A percentile compares a stretch with the other conserved stretches of the same genome.
phyloP scores from a whole-genome alignment of 2,797 vertebrate species.

The Sebastes trivittatus region DNA sequence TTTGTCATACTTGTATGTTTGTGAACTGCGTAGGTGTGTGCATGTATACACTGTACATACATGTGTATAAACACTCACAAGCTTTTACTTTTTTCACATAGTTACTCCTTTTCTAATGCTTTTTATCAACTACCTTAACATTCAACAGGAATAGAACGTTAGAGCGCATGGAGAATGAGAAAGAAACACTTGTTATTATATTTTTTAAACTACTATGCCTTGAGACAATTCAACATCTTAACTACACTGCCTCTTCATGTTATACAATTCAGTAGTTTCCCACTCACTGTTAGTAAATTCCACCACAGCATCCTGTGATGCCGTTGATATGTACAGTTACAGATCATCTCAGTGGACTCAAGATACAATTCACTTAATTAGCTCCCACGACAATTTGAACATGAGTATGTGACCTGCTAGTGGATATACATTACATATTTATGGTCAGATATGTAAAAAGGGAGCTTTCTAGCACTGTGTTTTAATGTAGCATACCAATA shows the following conservation, averaged over 20 bases:
- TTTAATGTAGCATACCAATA: neutral
- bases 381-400: neutral
- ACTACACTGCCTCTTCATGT: neutral
- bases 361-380: neutral
- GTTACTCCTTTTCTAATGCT: neutral
- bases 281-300: neutral
- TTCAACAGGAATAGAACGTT: neutral
- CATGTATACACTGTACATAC: neutral
- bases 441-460: neutral
- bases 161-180: neutral
- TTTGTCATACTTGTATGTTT: neutral
- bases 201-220: neutral
- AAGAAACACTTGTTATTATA: neutral
- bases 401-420: neutral
- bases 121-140: neutral
- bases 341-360: neutral
- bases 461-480: neutral
- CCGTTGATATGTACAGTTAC: neutral
- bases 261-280: neutral
- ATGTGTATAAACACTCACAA: neutral
- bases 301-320: neutral
- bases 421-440: neutral
- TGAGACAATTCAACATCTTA: neutral
- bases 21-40: neutral
- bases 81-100: neutral